phyloP scores from a whole-genome alignment of 2,113 vertebrate species.

The Panurus biarmicus region DNA sequence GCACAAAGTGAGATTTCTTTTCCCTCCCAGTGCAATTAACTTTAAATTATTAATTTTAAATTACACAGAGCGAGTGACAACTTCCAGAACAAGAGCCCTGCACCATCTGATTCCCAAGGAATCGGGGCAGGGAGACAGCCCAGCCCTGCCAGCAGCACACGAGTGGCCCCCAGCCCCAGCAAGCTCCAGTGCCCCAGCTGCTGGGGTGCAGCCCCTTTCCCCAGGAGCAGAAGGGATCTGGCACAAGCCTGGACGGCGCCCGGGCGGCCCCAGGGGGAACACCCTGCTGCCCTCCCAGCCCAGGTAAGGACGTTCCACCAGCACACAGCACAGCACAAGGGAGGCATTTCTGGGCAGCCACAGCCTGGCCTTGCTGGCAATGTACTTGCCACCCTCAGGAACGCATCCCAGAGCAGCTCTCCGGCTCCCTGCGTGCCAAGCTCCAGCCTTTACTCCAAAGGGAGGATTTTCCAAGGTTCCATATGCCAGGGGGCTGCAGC shows the following conservation, averaged over 20 bases:
- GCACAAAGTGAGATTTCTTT: not conserved
- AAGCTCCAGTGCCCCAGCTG: rapidly evolving
- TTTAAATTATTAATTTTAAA: not conserved
- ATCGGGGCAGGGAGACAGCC: not conserved
- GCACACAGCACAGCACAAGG: not conserved
- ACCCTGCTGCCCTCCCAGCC: not conserved
- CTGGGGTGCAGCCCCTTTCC: not conserved
- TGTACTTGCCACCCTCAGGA: not conserved
- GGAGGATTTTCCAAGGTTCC: not conserved
- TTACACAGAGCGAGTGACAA: not conserved
- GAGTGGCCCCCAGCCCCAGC: not conserved
- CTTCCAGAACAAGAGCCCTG: not conserved
- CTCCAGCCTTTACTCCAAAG: not conserved
- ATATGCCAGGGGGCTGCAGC: not conserved
- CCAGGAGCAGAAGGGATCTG: not conserved
- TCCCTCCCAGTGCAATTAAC: not conserved
- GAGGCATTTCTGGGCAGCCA: not conserved
- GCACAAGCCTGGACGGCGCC: too few species aligned
- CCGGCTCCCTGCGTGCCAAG: not conserved
- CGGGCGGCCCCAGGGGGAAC: too few species aligned
- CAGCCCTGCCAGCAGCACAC: not conserved
- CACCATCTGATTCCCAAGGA: not conserved
- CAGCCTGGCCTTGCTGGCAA: not conserved
- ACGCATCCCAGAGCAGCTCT: not conserved
- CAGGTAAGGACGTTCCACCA: rapidly evolving